Percentiles rank a stretch among this genome's conserved stretches.
Evolutionary conservation across 2,797 vertebrate genomes (phyloP).

Genomic region (Acanthis flammea): DNA sequence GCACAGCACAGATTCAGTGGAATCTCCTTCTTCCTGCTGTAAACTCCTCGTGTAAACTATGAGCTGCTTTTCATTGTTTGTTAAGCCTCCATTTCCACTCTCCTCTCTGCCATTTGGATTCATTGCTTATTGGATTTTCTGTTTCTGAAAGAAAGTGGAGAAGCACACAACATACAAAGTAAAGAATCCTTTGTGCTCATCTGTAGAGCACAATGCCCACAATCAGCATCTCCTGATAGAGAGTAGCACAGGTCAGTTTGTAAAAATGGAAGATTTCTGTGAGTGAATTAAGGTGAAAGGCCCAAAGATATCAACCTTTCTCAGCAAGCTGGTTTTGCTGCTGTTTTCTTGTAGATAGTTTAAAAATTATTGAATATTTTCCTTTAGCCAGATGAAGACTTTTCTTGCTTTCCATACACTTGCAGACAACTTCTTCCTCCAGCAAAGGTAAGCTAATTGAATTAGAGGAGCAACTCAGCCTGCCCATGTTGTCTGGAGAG

Average conservation of each 20-base stretch:
- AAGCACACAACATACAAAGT: background rate
- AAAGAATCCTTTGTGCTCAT: background rate
- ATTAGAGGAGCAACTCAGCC: background rate
- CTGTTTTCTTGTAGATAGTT: background rate
- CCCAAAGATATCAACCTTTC: background rate
- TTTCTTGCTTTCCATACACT: background rate
- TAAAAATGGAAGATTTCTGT: background rate
- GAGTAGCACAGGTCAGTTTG: background rate
- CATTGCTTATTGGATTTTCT: background rate
- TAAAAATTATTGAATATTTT: background rate
- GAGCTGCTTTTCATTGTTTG: slow-evolving; percentile 43
- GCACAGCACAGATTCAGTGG: background rate
- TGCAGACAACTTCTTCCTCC: background rate
- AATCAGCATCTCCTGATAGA: background rate
- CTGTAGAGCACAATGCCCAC: background rate
- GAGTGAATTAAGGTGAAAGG: background rate
- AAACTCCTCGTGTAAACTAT: slow-evolving; percentile 8
- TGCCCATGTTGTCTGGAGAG: background rate
- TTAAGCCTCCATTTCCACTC: slow-evolving; percentile 35
- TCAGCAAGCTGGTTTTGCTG: background rate
- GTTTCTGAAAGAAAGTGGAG: background rate
- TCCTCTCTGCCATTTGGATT: background rate
- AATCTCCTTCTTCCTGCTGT: slow-evolving; percentile 22
- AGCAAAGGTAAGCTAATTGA: background rate
- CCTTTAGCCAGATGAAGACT: background rate